Base-by-base conservation (phyloP, 2,888 invertebrate genomes). In the Sipunculus nudus region DNA sequence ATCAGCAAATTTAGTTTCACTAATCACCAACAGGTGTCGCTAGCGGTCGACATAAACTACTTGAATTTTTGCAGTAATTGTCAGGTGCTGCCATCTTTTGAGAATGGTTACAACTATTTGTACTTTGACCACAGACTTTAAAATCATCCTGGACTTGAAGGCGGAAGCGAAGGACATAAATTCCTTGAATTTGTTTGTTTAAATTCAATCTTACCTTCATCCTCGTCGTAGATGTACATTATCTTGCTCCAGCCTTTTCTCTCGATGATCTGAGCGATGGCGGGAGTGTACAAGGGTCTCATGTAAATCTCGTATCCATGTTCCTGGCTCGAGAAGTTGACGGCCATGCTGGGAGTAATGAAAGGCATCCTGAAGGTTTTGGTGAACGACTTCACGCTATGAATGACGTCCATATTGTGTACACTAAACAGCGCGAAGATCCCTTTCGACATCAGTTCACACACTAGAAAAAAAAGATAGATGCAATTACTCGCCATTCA, bases 231-330 rank as follows among this genome's bases (percentile, higher is more conserved):
- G 74, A 96, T 87, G 85, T 93, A 94, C 78, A 94, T 92, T 72
- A 95, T 90, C 80, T 90, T 90, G 74, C 89, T 89, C 95, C 95
- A 96, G 46, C 90, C 91, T 84, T 97, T 97, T 85, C 92, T 91
- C 68, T 91, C 88, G 77, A 98, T 94, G 60, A 96, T 92, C 85
- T 96, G 96, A 72, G 96, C 92, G 80, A 98, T 92, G 60, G 97
- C 96, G 78, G 91, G 91, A 84, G 96, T 94, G 85, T 96, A 96
- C 85, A 96, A 93, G 39, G 98, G 97, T 66, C 95, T 89, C 91
- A 98, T 91, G 84, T 75, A 76, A 49, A 81, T 64, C 54, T 78
- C 75, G 61, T 70, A 81, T n/a, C 64, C 65, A 28, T 48, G 48
- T n/a, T 63, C 62, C 52, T 68, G 64, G 3, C 48, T 54, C 21